These are phyloP conservation scores for Anableps anableps DNA, from an alignment of 2,797 vertebrate species.

Conservation along the genomic window DNA sequence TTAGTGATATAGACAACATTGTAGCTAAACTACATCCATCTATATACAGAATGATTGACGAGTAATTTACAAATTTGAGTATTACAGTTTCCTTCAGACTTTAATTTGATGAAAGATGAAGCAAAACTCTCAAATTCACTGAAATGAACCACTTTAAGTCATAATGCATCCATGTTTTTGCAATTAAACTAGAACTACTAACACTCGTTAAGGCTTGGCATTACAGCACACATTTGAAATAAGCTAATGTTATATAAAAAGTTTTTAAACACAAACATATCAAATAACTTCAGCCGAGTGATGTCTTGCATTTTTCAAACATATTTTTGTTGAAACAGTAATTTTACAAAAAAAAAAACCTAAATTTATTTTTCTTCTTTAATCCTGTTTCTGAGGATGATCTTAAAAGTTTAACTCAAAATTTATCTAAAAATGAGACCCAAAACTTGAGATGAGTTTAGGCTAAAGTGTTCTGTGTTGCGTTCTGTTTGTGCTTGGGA, in stretches of 20 bases:
- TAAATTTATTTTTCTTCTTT: not conserved
- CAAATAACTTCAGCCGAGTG: not conserved
- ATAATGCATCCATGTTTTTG: not conserved
- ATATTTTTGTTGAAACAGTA: not conserved
- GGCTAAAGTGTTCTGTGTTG: too few species aligned
- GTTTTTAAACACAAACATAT: not conserved
- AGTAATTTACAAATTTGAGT: constrained; percentile 4
- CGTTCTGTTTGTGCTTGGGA: too few species aligned
- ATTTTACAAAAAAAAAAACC: not conserved
- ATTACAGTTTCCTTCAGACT: not conserved
- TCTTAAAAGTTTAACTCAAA: too few species aligned
- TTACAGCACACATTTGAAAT: not conserved
- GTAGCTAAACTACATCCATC: not conserved
- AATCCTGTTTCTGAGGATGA: not conserved
- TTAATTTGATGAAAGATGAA: not conserved
- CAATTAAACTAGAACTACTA: not conserved
- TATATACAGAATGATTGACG: not conserved
- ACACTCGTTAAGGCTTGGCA: not conserved
- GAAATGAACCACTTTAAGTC: not conserved
- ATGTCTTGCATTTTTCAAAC: not conserved
- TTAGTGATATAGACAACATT: not conserved
- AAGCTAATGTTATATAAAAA: not conserved
- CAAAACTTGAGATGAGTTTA: too few species aligned
- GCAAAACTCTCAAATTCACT: too few species aligned
- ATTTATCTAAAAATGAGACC: too few species aligned